phyloP scores from a whole-genome alignment of 2,888 invertebrate genomes.

The Pterostichus niger region DNA sequence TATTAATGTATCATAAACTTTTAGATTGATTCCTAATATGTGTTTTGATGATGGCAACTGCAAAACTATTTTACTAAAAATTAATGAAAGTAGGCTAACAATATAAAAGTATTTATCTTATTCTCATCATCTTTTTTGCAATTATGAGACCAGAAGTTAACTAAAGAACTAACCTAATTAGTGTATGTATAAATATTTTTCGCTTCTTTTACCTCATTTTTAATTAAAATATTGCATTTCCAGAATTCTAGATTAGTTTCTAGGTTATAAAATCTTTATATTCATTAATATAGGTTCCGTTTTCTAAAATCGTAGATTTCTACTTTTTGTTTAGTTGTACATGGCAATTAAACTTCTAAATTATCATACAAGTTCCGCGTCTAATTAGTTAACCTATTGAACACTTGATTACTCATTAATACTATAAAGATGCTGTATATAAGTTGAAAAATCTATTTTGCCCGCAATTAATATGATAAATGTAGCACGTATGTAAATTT shows the following conservation, averaged over 20 bases:
- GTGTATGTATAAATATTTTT: neutral
- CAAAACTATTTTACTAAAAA: too few relatives aligned
- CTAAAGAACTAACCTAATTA: neutral
- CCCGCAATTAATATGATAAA: conserved; percentile 15
- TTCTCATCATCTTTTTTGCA: too few relatives aligned
- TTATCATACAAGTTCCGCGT: neutral
- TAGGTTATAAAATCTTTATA: neutral
- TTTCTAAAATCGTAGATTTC: neutral
- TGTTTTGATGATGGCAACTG: too few relatives aligned
- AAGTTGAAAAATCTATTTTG: conserved; percentile 11
- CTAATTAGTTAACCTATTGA: conserved; percentile 3
- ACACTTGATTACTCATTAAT: neutral
- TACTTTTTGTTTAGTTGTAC: neutral
- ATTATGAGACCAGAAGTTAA: neutral
- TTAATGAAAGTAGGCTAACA: too few relatives aligned
- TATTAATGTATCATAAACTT: too few relatives aligned
- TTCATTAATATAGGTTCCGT: neutral
- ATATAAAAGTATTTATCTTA: too few relatives aligned
- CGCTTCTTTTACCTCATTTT: neutral
- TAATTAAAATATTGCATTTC: neutral
- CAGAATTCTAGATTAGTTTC: neutral
- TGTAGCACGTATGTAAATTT: conserved; percentile 2
- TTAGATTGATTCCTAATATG: too few relatives aligned
- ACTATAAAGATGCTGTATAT: neutral
- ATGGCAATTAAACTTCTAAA: conserved; percentile 1